A percentile compares a stretch with the other conserved stretches of the same genome.
These are phyloP conservation scores for Hartigia nigra DNA, from an alignment of 2,888 invertebrate species.

Conservation along the genomic window DNA sequence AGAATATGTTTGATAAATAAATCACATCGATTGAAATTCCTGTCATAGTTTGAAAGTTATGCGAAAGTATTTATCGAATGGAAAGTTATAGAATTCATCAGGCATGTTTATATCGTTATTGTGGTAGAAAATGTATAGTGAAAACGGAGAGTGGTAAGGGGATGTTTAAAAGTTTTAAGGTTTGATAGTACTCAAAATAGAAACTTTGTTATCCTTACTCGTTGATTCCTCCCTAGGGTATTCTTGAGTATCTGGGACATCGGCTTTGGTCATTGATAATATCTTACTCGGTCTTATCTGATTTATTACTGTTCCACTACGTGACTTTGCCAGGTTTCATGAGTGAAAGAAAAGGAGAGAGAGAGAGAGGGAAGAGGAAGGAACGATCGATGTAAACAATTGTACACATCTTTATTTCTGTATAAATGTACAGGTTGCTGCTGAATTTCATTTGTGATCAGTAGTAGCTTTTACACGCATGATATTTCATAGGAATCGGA, in stretches of 20 bases:
- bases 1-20: background rate
- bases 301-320: background rate
- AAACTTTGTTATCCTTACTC: background rate
- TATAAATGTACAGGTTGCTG: background rate
- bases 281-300: background rate
- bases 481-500: background rate
- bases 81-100: background rate
- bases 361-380: background rate
- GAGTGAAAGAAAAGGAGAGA: background rate
- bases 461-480: background rate
- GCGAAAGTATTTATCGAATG: background rate
- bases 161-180: background rate
- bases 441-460: background rate
- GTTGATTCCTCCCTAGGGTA: background rate
- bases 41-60: background rate
- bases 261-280: background rate
- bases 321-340: background rate
- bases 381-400: conserved; percentile 7
- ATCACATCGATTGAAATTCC: background rate
- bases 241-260: background rate
- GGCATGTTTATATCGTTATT: background rate
- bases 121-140: background rate
- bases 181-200: background rate
- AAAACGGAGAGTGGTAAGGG: background rate
- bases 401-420: background rate